phyloP scores from a whole-genome alignment of 2,113 vertebrate genomes.

The Syngnathus typhle region DNA sequence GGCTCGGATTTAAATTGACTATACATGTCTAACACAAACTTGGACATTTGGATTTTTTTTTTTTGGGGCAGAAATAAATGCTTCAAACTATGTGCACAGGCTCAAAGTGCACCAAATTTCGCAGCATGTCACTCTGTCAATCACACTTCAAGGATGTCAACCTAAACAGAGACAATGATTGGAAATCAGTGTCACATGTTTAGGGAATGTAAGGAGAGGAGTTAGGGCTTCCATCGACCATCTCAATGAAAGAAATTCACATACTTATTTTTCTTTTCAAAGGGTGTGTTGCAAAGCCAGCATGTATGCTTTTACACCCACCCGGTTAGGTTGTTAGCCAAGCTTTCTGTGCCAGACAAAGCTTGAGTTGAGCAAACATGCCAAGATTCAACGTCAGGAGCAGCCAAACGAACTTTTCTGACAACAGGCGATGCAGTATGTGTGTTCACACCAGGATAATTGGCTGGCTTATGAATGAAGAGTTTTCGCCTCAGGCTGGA shows the following conservation, averaged over 20 bases:
- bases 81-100: no score
- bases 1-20: slow-evolving; percentile 38
- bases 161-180: no score
- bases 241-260: not conserved
- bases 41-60: slow-evolving; percentile 21
- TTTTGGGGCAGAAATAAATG: no score
- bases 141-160: no score
- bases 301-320: slow-evolving; percentile 57
- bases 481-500: slow-evolving; percentile 30
- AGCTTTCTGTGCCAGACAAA: slow-evolving; percentile 36
- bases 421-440: slow-evolving; percentile 31
- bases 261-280: slow-evolving; percentile 30
- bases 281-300: slow-evolving; percentile 44
- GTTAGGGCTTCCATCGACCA: not conserved
- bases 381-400: slow-evolving; percentile 46
- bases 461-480: slow-evolving; percentile 37
- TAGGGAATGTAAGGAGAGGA: not conserved
- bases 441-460: slow-evolving; percentile 41
- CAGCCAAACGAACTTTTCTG: slow-evolving; percentile 51
- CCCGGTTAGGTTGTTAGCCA: slow-evolving; percentile 54
- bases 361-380: slow-evolving; percentile 38
- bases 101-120: no score
- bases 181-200: no score
- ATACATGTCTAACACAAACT: slow-evolving; percentile 27
- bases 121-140: no score